A percentile compares a stretch with the other conserved stretches of the same genome.
Conservation (phyloP, 2,113 vertebrate genomes). For the Eulacestoma nigropectus region DNA sequence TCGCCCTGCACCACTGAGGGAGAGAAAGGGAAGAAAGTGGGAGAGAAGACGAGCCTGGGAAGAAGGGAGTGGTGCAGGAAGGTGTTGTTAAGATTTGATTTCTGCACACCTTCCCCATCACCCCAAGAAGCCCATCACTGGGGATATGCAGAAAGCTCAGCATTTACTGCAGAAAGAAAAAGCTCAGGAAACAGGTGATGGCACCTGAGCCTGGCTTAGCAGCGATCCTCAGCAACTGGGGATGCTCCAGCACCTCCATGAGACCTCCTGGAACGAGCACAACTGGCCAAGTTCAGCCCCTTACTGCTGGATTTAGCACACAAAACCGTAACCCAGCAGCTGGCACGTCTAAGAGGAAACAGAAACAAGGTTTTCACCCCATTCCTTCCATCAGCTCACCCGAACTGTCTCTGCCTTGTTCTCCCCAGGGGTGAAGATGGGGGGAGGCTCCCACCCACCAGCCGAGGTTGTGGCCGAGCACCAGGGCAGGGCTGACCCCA, state of each 20-base stretch:
- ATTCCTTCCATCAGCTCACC: neutral
- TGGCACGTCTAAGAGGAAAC: neutral
- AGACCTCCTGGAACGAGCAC: neutral
- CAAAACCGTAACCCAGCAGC: neutral
- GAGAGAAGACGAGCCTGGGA: neutral
- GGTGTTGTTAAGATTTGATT: neutral
- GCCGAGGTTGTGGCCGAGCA: accelerated
- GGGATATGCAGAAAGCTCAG: neutral
- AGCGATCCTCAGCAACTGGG: accelerated
- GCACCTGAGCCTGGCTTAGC: neutral
- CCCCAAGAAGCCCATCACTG: neutral
- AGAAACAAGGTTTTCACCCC: neutral
- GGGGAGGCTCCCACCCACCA: neutral
- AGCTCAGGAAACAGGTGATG: neutral
- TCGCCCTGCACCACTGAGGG: accelerated
- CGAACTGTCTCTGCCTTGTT: neutral
- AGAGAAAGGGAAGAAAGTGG: neutral
- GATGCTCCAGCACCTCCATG: neutral
- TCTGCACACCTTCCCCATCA: neutral
- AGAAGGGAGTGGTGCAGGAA: neutral
- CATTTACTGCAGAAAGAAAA: neutral
- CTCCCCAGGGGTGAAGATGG: neutral
- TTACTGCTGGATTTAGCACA: neutral
- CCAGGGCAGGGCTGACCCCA: neutral
- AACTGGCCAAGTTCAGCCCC: neutral